These are phyloP conservation scores for Ascaphus truei DNA, from an alignment of 2,113 vertebrate species.

Conservation along the genomic window DNA sequence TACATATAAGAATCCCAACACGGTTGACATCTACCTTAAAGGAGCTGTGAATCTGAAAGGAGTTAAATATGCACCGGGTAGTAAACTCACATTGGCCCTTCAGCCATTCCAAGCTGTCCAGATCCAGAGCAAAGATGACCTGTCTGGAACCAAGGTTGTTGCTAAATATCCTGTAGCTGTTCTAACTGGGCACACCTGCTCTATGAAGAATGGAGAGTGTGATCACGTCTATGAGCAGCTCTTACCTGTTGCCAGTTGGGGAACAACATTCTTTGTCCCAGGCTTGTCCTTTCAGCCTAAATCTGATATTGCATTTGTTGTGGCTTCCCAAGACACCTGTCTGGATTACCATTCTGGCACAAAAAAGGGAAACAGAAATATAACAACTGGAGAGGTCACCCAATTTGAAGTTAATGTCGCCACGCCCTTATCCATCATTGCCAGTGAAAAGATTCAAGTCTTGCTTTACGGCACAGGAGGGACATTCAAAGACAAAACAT, in stretches of 20 bases:
- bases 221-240: slow-evolving; percentile 69
- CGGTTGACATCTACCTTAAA: slow-evolving; percentile 41
- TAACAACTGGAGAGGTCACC: not conserved
- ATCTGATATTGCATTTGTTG: slow-evolving; percentile 44
- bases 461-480: not conserved
- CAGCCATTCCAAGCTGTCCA: slow-evolving; percentile 56
- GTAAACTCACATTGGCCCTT: slow-evolving; percentile 41
- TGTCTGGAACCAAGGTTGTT: slow-evolving; percentile 52
- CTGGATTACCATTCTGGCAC: slow-evolving; percentile 33
- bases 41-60: not conserved
- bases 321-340: slow-evolving; percentile 44
- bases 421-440: not conserved
- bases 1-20: slow-evolving; percentile 53
- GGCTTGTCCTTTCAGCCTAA: slow-evolving; percentile 38
- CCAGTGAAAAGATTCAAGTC: not conserved
- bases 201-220: slow-evolving; percentile 36
- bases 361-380: not conserved
- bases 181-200: slow-evolving; percentile 61
- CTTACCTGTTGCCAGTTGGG: slow-evolving; percentile 55
- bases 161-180: slow-evolving; percentile 47
- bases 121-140: slow-evolving; percentile 46
- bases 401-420: not conserved
- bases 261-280: slow-evolving; percentile 51
- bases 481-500: not conserved
- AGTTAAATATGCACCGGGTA: not conserved